These are phyloP conservation scores for Sminthurides bifidus DNA, from an alignment of 1,140 invertebrate genomes.

Conservation along the genomic window DNA sequence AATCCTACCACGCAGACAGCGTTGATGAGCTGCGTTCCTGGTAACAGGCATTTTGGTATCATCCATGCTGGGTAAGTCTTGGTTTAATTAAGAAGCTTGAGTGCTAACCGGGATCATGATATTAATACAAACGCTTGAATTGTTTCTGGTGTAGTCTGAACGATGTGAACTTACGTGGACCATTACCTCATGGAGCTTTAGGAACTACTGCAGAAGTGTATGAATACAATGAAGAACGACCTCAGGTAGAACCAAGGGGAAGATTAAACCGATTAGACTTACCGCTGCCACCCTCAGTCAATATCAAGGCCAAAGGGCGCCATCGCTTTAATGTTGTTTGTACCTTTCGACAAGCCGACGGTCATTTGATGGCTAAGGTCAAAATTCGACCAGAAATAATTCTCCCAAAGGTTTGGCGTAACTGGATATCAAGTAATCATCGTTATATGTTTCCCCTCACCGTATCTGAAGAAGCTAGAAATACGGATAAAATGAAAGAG, in stretches of 20 bases:
- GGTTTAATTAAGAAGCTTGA: background rate
- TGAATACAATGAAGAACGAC: constrained; percentile 44
- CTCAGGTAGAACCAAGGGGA: background rate
- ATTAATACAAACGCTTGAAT: constrained; percentile 4
- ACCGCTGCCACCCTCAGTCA: background rate
- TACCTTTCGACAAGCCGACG: constrained; percentile 39
- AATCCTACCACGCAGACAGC: constrained; percentile 44
- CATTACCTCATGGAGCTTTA: constrained; percentile 32
- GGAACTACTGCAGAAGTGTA: constrained; percentile 63
- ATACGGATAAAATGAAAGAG: too few relatives aligned
- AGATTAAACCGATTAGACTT: too few relatives aligned
- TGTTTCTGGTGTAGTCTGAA: constrained; percentile 11
- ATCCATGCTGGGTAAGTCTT: constrained; percentile 36
- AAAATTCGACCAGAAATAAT: constrained; percentile 52
- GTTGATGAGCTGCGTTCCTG: constrained; percentile 42
- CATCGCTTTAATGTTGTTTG: constrained; percentile 51
- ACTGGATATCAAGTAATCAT: background rate
- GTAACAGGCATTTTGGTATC: constrained; percentile 51
- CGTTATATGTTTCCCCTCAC: background rate
- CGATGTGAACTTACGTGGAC: constrained; percentile 8
- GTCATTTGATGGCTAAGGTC: constrained; percentile 46
- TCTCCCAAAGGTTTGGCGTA: constrained; percentile 5
- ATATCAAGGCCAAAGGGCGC: constrained; percentile 50
- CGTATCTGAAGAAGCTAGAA: too few relatives aligned
- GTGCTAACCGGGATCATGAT: constrained; percentile 10